Base-by-base conservation (phyloP, 2,797 vertebrate genomes). In the Mico argentatus region DNA sequence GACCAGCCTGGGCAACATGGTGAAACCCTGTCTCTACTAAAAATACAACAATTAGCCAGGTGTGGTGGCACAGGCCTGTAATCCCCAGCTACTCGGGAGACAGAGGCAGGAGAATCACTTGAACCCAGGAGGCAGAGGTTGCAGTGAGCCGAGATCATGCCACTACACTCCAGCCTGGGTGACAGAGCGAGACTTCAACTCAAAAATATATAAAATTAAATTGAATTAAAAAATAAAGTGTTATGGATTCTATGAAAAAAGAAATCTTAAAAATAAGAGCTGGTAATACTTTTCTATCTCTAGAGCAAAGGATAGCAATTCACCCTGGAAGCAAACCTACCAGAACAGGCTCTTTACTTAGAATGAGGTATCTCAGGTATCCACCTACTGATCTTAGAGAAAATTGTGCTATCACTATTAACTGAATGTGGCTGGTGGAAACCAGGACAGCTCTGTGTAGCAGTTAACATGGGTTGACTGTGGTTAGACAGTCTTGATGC, bases 201-300 rank as follows among this genome's bases (percentile, higher is more conserved):
- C 59, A 61, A 61, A 61, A 61, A 61, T 61, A 61, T 30, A 61
- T 33, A 33, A 61, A 61, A 61, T 61, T 33, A 33, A 61, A 61
- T 33, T 61, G 14, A 93, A 94, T 90, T 39, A 36, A 86, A 84
- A 85, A 90, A 93, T 81, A 75, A 86, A 85, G 20, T 86, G 76
- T 76, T 72, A 81, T 55, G 36, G 17, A 61, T 95, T 97, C 22
- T 79, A 83, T 87, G 52, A 89, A 94, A 90, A 77, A 81, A 88
- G 13, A 80, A 36, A 30, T 64, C 57, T 39, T 13, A 75, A 39
- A 81, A 83, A 75, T 70, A 81, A 94, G 96, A 92, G 30, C 48
- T 92, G 46, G 41, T 72, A 73, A 64, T 55, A 39, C 48, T 83
- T 95, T 94, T 91, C 24, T 55, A 15, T 95, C 77, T 86, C 82